These are phyloP conservation scores for Cyphotilapia sp. DNA, from an alignment of 2,113 vertebrate species.

Conservation along the genomic window DNA sequence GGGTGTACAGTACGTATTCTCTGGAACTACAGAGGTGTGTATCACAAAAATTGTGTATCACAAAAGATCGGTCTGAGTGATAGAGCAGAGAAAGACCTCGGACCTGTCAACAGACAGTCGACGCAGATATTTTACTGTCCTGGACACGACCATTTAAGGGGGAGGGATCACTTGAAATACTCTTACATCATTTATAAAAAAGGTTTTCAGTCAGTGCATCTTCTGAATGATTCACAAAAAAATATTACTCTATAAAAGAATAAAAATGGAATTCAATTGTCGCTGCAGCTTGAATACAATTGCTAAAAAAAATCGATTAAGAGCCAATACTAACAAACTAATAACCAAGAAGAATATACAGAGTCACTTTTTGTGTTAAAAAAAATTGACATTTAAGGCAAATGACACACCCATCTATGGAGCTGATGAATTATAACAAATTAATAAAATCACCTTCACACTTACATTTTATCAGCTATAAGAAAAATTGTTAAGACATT, in stretches of 20 bases:
- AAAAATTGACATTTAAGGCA: neutral
- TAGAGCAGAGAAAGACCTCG: neutral
- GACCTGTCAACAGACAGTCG: neutral
- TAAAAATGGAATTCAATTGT: neutral
- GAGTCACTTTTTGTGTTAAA: neutral
- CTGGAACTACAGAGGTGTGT: constrained; percentile 31
- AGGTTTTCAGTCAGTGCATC: neutral
- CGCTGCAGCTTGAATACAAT: neutral
- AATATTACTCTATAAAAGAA: neutral
- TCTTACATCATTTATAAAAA: neutral
- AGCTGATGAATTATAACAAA: neutral
- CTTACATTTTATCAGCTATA: neutral
- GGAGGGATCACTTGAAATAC: neutral
- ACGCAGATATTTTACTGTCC: neutral
- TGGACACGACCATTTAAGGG: neutral
- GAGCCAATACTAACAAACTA: neutral
- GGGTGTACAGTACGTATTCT: constrained; percentile 57
- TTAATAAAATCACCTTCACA: neutral
- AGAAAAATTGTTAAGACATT: neutral
- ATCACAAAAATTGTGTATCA: neutral
- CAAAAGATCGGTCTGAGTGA: constrained; percentile 11
- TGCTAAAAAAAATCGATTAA: neutral
- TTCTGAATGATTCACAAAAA: neutral
- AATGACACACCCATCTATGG: neutral
- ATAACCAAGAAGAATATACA: neutral